A percentile compares a stretch with the other conserved stretches of the same genome.
Evolutionary conservation across 2,888 invertebrate species (phyloP).

Genomic region (Phania funesta): DNA sequence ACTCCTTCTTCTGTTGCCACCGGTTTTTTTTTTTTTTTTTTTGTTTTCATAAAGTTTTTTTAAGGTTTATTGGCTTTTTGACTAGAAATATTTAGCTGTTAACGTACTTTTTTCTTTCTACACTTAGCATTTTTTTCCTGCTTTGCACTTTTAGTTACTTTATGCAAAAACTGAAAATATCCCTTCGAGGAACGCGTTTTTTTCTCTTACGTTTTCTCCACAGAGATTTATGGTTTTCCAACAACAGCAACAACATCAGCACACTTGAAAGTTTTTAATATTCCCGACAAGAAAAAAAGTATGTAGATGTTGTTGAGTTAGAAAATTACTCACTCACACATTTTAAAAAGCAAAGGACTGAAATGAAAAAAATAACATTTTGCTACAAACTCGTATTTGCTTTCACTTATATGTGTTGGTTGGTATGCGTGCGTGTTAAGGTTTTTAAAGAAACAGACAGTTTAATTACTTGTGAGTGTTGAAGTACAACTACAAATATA

Average conservation of each 20-base stretch:
- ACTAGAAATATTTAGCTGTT: constrained; percentile 35
- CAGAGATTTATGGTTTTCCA: constrained; percentile 58
- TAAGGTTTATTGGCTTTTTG: constrained; percentile 60
- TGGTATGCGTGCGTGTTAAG: neutral
- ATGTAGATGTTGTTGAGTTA: constrained; percentile 12
- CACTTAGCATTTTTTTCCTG: constrained; percentile 15
- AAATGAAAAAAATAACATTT: neutral
- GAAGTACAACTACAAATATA: constrained; percentile 46
- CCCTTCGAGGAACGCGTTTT: constrained; percentile 48
- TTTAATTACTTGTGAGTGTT: constrained; percentile 65
- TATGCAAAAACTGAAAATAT: constrained; percentile 22
- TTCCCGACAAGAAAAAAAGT: constrained; percentile 15
- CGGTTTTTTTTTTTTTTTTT: neutral
- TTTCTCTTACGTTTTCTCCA: constrained; percentile 1
- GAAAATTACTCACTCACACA: constrained; percentile 19
- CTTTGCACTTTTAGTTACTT: constrained; percentile 24
- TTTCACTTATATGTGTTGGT: neutral
- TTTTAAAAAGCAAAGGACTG: neutral
- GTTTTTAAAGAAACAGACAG: constrained; percentile 43
- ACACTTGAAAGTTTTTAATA: constrained; percentile 58
- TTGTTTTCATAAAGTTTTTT: constrained; percentile 25
- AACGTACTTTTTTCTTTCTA: neutral
- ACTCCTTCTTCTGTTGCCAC: neutral
- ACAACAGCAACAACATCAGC: constrained; percentile 39
- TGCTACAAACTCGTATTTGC: neutral